phyloP scores from a whole-genome alignment of 2,797 vertebrate species.

The Mormyrus hasselquistii region DNA sequence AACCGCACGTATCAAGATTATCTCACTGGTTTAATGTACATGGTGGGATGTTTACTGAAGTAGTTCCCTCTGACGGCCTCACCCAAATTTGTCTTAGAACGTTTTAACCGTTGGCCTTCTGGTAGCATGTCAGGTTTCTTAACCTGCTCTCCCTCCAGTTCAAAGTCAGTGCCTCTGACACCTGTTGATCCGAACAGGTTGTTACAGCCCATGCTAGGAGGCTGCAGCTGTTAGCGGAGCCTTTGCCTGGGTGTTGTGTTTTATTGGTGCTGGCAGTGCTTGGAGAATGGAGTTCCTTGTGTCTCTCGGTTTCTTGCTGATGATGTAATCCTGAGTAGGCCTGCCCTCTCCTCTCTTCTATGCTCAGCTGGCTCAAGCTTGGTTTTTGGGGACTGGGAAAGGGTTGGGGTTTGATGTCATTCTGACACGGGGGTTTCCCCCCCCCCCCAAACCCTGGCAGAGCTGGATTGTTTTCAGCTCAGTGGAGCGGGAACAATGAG shows the following conservation, averaged over 20 bases:
- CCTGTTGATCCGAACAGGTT: neutral
- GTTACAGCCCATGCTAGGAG: neutral
- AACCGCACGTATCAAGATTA: neutral
- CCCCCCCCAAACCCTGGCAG: neutral
- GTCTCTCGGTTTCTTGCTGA: neutral
- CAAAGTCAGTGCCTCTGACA: neutral
- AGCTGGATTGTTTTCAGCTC: neutral
- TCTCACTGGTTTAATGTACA: neutral
- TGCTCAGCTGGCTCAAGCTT: neutral
- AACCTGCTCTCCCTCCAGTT: neutral
- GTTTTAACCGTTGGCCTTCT: neutral
- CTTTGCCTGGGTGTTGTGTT: neutral
- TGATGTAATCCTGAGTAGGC: neutral
- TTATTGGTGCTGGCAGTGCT: neutral
- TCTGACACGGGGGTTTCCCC: neutral
- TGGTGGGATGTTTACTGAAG: neutral
- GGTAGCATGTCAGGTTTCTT: neutral
- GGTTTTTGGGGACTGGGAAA: neutral
- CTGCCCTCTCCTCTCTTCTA: neutral
- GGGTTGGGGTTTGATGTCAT: neutral
- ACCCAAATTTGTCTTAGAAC: neutral
- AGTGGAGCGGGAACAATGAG: neutral
- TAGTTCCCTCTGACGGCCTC: neutral
- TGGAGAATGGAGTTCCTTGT: slow-evolving; percentile 6
- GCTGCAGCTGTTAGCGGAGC: neutral